phyloP scores from a whole-genome alignment of 2,113 vertebrate species.

The Ceyx margarethae region DNA sequence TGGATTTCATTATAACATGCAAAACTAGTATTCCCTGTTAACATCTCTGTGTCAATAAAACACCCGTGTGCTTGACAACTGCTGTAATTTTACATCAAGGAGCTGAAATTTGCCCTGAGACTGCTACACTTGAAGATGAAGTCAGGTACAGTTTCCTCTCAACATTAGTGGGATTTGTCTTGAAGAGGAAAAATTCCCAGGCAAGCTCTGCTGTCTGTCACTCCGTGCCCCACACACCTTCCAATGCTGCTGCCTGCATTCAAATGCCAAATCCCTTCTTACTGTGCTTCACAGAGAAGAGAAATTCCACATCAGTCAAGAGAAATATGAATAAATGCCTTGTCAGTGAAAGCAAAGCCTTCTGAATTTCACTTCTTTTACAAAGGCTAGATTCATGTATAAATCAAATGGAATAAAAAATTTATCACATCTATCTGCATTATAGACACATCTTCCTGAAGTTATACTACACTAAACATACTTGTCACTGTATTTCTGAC shows the following conservation, averaged over 20 bases:
- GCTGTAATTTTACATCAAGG: not conserved
- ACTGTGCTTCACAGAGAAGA: not conserved
- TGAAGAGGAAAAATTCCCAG: not conserved
- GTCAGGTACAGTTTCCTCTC: not conserved
- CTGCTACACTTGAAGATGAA: not conserved
- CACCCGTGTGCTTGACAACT: not conserved
- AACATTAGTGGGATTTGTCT: not conserved
- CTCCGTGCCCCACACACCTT: not conserved
- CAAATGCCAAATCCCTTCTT: not conserved
- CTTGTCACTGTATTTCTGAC: not conserved
- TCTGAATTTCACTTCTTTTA: not conserved
- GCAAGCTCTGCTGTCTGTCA: not conserved
- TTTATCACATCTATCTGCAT: not conserved
- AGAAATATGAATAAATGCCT: not conserved
- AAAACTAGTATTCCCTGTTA: not conserved
- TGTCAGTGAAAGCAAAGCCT: not conserved
- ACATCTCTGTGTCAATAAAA: not conserved
- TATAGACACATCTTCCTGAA: not conserved
- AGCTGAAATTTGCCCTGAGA: not conserved
- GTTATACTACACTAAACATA: not conserved
- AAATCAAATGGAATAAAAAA: not conserved
- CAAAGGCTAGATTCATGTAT: not conserved
- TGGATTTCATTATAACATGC: not conserved
- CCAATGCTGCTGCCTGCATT: not conserved
- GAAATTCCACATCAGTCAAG: not conserved